Conservation (phyloP, 2,888 invertebrate genomes). For the Eupsilia transversa region DNA sequence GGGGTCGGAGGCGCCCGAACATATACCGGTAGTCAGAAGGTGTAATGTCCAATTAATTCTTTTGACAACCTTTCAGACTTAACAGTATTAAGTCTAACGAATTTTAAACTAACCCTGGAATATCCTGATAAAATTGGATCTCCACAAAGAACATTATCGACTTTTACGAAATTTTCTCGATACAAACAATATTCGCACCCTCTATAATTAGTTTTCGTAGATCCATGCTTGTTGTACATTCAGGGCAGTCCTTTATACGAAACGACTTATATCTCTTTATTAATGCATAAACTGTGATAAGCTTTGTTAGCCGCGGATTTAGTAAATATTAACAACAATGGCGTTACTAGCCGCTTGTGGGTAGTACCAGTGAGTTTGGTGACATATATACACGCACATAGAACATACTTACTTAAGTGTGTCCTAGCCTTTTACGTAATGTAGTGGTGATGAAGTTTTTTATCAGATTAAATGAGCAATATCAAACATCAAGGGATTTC, state of each 20-base stretch:
- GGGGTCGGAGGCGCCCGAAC: too few species aligned
- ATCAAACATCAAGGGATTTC: neutral
- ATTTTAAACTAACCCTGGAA: neutral
- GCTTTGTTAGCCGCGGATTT: conserved; percentile 77
- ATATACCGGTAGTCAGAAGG: too few species aligned
- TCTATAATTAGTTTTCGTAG: conserved; percentile 63
- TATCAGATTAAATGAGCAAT: neutral
- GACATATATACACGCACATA: conserved; percentile 17
- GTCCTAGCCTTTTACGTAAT: neutral
- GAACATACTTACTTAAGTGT: neutral
- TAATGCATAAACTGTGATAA: conserved; percentile 78
- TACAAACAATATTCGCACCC: neutral
- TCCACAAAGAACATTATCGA: too few species aligned
- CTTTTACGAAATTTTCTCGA: neutral
- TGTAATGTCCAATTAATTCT: too few species aligned
- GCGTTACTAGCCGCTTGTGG: conserved; percentile 60
- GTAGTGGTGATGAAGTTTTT: neutral
- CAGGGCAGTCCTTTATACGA: conserved; percentile 74
- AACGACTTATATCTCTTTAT: conserved; percentile 74
- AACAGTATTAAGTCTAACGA: too few species aligned
- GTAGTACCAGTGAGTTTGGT: conserved; percentile 31
- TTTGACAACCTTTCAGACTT: too few species aligned
- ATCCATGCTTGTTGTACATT: conserved; percentile 66
- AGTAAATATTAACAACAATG: conserved; percentile 71
- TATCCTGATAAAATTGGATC: neutral